Conservation (phyloP, 92 coral and sea anemone genomes). For the Actinernus sp. region DNA sequence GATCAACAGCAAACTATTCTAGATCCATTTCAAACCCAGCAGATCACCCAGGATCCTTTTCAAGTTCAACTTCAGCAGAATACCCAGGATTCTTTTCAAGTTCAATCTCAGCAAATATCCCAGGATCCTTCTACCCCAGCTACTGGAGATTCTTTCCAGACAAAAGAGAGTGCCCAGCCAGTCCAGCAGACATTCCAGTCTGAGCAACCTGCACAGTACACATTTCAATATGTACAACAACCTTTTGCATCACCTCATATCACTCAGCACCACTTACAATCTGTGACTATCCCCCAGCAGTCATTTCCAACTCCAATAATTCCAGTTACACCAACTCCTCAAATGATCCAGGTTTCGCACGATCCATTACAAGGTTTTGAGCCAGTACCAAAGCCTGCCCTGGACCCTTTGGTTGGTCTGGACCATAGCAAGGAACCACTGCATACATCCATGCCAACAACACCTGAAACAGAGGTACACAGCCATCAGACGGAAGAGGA, state of each 20-base stretch:
- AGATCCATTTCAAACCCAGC: background rate
- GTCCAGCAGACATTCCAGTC: background rate
- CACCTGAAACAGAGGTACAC: constrained; percentile 76
- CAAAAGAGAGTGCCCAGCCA: constrained; percentile 10
- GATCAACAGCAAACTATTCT: background rate
- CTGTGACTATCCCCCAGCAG: constrained; percentile 20
- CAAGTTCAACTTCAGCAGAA: background rate
- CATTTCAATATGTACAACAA: constrained; percentile 42
- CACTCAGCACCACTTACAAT: constrained; percentile 39
- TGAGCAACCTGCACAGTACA: constrained; percentile 20
- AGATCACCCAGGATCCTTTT: constrained; percentile 8
- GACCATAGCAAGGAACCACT: constrained; percentile 25
- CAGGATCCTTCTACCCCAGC: constrained; percentile 16
- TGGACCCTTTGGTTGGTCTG: constrained; percentile 27
- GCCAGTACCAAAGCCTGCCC: constrained; percentile 13
- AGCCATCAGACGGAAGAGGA: constrained; percentile 80
- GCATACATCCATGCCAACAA: constrained; percentile 57
- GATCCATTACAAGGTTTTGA: constrained; percentile 22
- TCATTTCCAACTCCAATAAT: constrained; percentile 22
- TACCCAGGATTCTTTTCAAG: constrained; percentile 11
- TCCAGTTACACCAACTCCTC: constrained; percentile 36
- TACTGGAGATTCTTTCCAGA: constrained; percentile 1
- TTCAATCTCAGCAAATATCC: background rate
- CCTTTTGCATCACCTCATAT: constrained; percentile 37
- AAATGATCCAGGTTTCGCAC: constrained; percentile 20